Evolutionary conservation across 2,797 vertebrate species (phyloP), one percentile per base, ranked within the genome.

Genomic region (Mustela erminea): DNA sequence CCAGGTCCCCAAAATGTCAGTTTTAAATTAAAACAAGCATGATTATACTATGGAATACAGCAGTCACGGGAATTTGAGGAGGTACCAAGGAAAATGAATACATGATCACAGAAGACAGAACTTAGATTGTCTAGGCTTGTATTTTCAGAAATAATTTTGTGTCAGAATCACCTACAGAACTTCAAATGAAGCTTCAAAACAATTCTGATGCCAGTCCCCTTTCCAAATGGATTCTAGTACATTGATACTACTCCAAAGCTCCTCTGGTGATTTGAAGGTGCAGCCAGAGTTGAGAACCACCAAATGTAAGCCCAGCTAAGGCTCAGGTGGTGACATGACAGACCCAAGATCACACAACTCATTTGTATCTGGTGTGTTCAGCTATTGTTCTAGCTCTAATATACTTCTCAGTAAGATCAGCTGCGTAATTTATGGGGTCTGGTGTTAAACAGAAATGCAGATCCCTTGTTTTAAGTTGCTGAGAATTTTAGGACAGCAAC

Each of bases 1-100:
- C 60, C 60, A 62, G 60, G 60, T 62, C 60, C 60, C 27, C 60
- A 77, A 96, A 82, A 58, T 35, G 54, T 64, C 88, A 64, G n/a
- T 60, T 85, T 90, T 88, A 86, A 95, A 90, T 95, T 82, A 81
- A 94, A 97, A 49, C 25, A 91, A 3, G 17, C 18, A 29, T 14
- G 60, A 43, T 41, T 38, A 10, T 60, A 41, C 56, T 58, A 29
- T 11, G 41, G 62, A 92, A 46, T n/a, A 38, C 1, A 29, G 87
- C 68, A 84, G 60, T n/a, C 68, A 17, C 4, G 17, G 64, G 64
- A 52, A 52, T 78, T 92, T 43, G 25, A 92, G 66, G n/a, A 92
- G n/a, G 41, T 17, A 21, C 43, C 4, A 52, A 68, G 68, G 56
- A 81, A 74, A 82, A 66, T 38, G 35, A 86, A 92, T 25, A 12